Evolutionary conservation across 53 echinoderm and acorn worm genomes (phyloP).

Genomic region (Temnopleurus reevesii): DNA sequence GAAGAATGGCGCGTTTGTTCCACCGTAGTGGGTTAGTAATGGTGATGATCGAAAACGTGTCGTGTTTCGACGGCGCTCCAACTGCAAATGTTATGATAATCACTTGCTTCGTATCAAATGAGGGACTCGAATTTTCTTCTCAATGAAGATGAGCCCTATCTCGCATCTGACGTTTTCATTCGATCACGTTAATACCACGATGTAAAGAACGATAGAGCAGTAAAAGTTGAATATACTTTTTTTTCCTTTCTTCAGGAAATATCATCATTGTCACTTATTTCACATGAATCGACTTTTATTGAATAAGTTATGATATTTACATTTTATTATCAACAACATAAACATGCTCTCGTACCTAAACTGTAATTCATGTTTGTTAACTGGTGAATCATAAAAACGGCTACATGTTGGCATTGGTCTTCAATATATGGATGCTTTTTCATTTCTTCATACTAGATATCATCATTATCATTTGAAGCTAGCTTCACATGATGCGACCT

Average conservation of each 20-base stretch:
- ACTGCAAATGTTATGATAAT: constrained; percentile 37
- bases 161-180: not conserved
- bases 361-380: no score
- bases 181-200: constrained; percentile 8
- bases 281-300: no score
- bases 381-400: no score
- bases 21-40: not conserved
- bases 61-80: not conserved
- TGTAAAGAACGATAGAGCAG: not conserved
- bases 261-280: no score
- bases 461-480: not conserved
- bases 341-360: no score
- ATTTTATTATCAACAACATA: no score
- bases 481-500: no score
- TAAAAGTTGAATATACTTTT: constrained; percentile 31
- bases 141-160: not conserved
- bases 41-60: constrained; percentile 8
- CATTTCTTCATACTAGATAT: no score
- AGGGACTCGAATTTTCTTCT: not conserved
- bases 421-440: no score
- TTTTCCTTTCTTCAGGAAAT: no score
- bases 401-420: no score
- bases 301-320: no score
- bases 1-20: constrained; percentile 10
- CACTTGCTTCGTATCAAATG: constrained; percentile 20